A percentile compares a stretch with the other conserved stretches of the same genome.
These are phyloP conservation scores for Urophycis tenuis DNA, from an alignment of 2,797 vertebrate genomes.

Conservation along the genomic window DNA sequence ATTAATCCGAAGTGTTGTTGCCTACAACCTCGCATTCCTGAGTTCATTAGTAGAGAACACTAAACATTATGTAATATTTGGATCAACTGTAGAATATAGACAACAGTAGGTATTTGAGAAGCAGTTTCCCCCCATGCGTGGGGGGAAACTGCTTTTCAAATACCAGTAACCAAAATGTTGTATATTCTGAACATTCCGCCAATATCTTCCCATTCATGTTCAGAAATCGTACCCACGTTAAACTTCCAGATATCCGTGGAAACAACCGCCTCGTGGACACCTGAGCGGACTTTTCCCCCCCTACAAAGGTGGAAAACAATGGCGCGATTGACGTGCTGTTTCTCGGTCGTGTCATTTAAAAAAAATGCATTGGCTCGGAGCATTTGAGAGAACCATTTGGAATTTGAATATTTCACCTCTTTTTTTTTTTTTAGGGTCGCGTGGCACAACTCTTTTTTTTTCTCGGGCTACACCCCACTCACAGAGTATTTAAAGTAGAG, in stretches of 20 bases:
- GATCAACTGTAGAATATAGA: conserved; percentile 11
- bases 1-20: conserved; percentile 17
- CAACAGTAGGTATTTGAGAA: conserved; percentile 16
- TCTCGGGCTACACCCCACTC: conserved; percentile 57
- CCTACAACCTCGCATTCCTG: conserved; percentile 6
- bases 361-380: too few relatives aligned
- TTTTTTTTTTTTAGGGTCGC: too few relatives aligned
- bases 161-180: neutral
- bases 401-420: conserved; percentile 55
- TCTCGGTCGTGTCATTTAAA: conserved; percentile 20
- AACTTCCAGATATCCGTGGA: neutral
- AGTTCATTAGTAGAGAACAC: neutral
- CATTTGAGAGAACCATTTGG: conserved; percentile 48
- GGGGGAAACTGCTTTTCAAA: neutral
- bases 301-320: conserved; percentile 30
- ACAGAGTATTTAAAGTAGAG: conserved; percentile 55
- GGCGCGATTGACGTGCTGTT: conserved; percentile 29
- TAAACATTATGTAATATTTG: conserved; percentile 19
- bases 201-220: neutral
- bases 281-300: conserved; percentile 10
- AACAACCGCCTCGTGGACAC: conserved; percentile 14
- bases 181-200: neutral
- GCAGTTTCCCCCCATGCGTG: neutral
- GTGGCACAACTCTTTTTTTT: conserved; percentile 51
- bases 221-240: conserved; percentile 9